These are phyloP conservation scores for Pempheris klunzingeri DNA, from an alignment of 2,797 vertebrate species.

Conservation along the genomic window DNA sequence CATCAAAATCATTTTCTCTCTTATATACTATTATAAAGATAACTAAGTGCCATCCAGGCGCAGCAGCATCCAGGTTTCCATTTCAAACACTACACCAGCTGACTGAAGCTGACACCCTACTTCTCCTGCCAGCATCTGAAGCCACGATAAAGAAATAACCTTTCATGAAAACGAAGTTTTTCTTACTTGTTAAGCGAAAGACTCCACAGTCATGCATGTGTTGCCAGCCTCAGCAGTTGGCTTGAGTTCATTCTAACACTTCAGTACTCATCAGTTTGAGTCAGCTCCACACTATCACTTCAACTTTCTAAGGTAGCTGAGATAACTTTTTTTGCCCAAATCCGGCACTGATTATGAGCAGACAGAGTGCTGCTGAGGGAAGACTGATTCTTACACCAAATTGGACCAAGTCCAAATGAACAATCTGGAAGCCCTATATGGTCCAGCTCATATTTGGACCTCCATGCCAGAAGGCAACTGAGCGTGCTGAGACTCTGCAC, in stretches of 20 bases:
- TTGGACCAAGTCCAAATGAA: not conserved
- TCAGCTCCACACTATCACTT: not conserved
- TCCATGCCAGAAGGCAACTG: not conserved
- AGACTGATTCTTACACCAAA: not conserved
- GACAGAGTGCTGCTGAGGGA: not conserved
- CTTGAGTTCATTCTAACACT: not conserved
- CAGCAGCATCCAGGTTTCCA: slow-evolving; percentile 7
- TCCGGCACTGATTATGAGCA: not conserved
- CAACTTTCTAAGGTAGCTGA: not conserved
- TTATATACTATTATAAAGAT: not conserved
- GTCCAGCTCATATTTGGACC: not conserved
- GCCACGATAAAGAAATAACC: not conserved
- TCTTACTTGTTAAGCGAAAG: not conserved
- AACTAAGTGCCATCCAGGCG: not conserved
- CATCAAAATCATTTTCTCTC: not conserved
- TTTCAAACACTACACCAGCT: slow-evolving; percentile 5
- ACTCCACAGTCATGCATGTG: not conserved
- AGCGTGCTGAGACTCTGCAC: not conserved
- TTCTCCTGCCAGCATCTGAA: not conserved
- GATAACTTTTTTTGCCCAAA: not conserved
- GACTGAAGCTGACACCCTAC: not conserved
- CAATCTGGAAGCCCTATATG: slow-evolving; percentile 8
- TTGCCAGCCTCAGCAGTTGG: not conserved
- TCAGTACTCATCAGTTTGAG: slow-evolving; percentile 8
- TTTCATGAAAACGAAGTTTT: not conserved